A percentile compares a stretch with the other conserved stretches of the same genome.
Conservation (phyloP, 2,888 invertebrate genomes). For the Phragmatobia fuliginosa region DNA sequence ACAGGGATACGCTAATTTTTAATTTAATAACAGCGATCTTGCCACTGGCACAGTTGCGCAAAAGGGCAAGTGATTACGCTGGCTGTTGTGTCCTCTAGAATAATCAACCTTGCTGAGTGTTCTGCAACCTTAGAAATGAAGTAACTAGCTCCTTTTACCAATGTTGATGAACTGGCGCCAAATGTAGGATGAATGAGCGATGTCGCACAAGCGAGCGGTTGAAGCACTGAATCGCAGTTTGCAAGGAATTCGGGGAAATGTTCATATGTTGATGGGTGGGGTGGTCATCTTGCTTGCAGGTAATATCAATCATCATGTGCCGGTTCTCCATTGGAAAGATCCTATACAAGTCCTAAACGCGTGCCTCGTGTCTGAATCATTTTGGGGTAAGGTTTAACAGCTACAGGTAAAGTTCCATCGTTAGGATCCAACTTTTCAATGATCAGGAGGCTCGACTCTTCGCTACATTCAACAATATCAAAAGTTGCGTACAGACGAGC, state of each 20-base stretch:
- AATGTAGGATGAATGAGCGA: neutral
- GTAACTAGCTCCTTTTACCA: no score
- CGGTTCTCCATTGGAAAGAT: no score
- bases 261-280: neutral
- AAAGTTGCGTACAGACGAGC: no score
- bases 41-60: no score
- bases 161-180: neutral
- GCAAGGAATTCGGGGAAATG: neutral
- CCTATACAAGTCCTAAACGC: no score
- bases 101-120: no score
- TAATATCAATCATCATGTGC: neutral
- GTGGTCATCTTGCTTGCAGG: slow-evolving; percentile 1
- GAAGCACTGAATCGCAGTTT: neutral
- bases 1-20: no score
- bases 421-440: neutral
- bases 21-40: no score
- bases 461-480: neutral
- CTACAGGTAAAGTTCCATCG: neutral
- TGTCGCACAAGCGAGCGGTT: neutral
- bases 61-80: no score
- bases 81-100: no score
- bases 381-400: neutral
- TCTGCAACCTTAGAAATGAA: no score
- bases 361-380: neutral
- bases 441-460: neutral